phyloP scores from a whole-genome alignment of 1,140 invertebrate species.

The Drosophila novamexicana region DNA sequence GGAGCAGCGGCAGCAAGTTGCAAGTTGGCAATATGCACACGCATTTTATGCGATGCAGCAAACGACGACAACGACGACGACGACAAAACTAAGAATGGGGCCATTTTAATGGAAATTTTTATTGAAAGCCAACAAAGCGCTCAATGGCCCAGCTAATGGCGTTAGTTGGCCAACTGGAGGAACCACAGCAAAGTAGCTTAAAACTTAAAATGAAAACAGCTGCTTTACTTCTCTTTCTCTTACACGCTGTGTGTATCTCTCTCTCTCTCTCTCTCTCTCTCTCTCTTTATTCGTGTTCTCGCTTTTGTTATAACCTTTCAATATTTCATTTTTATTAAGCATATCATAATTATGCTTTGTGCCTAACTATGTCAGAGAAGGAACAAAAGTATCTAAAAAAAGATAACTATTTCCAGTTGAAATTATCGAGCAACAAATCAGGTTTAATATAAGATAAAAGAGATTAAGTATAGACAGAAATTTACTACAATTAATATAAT shows the following conservation, averaged over 20 bases:
- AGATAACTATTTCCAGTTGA: no score
- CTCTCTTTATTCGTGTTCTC: slow-evolving; percentile 5
- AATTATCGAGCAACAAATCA: no score
- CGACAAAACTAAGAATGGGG: slow-evolving; percentile 25
- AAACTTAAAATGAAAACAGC: slow-evolving; percentile 73
- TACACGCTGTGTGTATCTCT: background rate
- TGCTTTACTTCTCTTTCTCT: slow-evolving; percentile 14
- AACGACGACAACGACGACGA: slow-evolving; percentile 17
- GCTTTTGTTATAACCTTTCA: background rate
- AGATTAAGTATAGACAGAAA: no score
- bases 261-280: background rate
- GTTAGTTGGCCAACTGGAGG: slow-evolving; percentile 68
- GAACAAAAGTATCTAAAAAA: no score
- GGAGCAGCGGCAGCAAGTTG: slow-evolving; percentile 39
- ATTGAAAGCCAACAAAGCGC: slow-evolving; percentile 81
- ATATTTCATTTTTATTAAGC: no score
- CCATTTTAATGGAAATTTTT: slow-evolving; percentile 80
- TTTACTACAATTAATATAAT: no score
- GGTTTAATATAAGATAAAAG: no score
- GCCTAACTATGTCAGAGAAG: no score
- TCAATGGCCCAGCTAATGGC: slow-evolving; percentile 80
- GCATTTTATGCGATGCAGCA: slow-evolving; percentile 73
- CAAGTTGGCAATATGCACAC: slow-evolving; percentile 80
- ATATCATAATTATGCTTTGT: no score
- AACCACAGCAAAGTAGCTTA: slow-evolving; percentile 66